phyloP scores from a whole-genome alignment of 2,797 vertebrate species.

The Neostethus bicornis region DNA sequence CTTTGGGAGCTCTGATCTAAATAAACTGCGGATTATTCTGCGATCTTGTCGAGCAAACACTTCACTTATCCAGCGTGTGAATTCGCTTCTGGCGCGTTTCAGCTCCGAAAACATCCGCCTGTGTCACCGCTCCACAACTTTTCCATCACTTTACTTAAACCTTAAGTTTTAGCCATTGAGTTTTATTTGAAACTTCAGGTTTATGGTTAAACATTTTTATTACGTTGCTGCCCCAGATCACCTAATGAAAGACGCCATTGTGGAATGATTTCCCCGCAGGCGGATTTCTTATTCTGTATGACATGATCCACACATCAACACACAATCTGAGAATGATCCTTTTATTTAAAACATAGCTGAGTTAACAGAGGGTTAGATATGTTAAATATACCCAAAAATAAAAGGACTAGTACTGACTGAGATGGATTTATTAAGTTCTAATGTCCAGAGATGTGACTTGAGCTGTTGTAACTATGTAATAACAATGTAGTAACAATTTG shows the following conservation, averaged over 20 bases:
- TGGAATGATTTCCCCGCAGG: conserved; percentile 81
- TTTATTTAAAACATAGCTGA: conserved; percentile 34
- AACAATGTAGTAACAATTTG: conserved; percentile 20
- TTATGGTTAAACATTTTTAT: conserved; percentile 60
- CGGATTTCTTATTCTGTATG: conserved; percentile 70
- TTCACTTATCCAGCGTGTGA: conserved; percentile 59
- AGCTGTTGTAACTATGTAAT: conserved; percentile 29
- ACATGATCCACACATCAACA: conserved; percentile 73
- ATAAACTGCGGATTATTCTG: conserved; percentile 29
- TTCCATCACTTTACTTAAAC: conserved; percentile 59
- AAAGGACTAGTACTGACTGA: conserved; percentile 18
- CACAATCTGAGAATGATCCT: conserved; percentile 64
- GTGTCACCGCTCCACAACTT: conserved; percentile 55
- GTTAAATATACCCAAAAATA: conserved; percentile 18
- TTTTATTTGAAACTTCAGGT: conserved; percentile 26
- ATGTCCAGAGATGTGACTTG: conserved; percentile 40
- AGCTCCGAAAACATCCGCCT: conserved; percentile 49
- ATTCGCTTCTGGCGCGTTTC: conserved; percentile 71
- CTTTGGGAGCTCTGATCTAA: conserved; percentile 7
- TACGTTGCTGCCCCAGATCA: conserved; percentile 81
- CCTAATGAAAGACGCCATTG: conserved; percentile 87
- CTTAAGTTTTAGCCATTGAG: conserved; percentile 18
- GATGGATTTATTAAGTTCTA: conserved; percentile 59
- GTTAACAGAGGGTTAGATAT: conserved; percentile 24
- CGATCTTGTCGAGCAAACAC: conserved; percentile 56